Conservation (phyloP, 2,888 invertebrate species). For the Trachelus troglodyta region DNA sequence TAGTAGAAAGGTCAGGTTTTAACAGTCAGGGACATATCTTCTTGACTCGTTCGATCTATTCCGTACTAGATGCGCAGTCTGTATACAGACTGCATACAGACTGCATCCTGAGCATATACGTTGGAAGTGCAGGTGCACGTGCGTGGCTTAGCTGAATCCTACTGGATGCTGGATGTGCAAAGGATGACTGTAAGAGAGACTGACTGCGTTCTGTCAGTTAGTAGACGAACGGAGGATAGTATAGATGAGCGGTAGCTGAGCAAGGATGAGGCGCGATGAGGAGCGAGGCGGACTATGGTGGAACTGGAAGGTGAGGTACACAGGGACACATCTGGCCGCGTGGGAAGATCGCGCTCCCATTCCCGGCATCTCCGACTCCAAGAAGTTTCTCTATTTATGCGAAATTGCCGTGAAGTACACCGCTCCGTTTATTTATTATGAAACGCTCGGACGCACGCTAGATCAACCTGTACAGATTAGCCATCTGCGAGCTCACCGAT, state of each 20-base stretch:
- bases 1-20: background rate
- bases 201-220: background rate
- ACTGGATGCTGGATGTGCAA: background rate
- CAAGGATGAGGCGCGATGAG: background rate
- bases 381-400: conserved; percentile 39
- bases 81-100: too few species aligned
- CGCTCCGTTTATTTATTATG: conserved; percentile 32
- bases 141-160: background rate
- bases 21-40: background rate
- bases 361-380: conserved; percentile 34
- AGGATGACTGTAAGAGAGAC: background rate
- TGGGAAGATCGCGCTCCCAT: conserved; percentile 61
- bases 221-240: background rate
- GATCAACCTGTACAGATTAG: conserved; percentile 30
- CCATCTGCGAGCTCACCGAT: conserved; percentile 1
- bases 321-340: conserved; percentile 49
- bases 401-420: conserved; percentile 32
- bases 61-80: background rate
- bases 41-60: background rate
- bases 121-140: background rate
- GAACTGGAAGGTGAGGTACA: background rate
- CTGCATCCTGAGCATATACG: background rate
- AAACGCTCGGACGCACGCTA: conserved; percentile 25
- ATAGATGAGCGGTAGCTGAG: background rate
- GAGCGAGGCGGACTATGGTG: background rate